phyloP scores from a whole-genome alignment of 1,140 invertebrate species.

The Trichomalopsis sarcophagae region DNA sequence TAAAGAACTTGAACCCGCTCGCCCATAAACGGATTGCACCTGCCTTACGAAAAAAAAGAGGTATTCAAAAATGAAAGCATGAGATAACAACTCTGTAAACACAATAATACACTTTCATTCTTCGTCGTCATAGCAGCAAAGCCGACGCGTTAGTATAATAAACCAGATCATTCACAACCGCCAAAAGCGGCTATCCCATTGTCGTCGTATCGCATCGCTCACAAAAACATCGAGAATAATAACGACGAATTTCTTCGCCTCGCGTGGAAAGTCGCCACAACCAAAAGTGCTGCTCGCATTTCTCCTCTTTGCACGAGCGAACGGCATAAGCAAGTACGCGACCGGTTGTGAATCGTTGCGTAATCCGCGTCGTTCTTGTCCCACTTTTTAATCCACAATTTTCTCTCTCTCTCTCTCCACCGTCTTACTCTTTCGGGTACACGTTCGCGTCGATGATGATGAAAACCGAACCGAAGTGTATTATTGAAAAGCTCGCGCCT shows the following conservation, averaged over 20 bases:
- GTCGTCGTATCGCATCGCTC: background rate
- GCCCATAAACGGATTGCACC: background rate
- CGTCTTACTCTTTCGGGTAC: background rate
- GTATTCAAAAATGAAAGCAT: background rate
- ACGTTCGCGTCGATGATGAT: background rate
- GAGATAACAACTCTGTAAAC: background rate
- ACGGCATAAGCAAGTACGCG: constrained; percentile 18
- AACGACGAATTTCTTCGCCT: no score
- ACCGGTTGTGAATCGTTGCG: constrained; percentile 3
- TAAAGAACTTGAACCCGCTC: background rate
- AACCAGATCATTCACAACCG: background rate
- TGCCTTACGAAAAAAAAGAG: background rate
- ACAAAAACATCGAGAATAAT: no score
- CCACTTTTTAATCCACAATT: constrained; percentile 40
- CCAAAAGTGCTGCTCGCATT: background rate
- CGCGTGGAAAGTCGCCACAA: constrained; percentile 17
- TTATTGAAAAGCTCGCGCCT: background rate
- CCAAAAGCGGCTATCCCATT: background rate
- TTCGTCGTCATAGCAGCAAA: background rate
- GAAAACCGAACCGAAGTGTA: background rate
- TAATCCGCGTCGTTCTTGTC: constrained; percentile 8
- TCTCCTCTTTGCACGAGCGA: background rate
- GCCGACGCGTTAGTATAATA: no score
- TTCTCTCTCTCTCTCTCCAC: background rate
- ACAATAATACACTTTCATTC: background rate